These are phyloP conservation scores for Argyrosomus japonicus DNA, from an alignment of 2,113 vertebrate genomes.

Conservation along the genomic window DNA sequence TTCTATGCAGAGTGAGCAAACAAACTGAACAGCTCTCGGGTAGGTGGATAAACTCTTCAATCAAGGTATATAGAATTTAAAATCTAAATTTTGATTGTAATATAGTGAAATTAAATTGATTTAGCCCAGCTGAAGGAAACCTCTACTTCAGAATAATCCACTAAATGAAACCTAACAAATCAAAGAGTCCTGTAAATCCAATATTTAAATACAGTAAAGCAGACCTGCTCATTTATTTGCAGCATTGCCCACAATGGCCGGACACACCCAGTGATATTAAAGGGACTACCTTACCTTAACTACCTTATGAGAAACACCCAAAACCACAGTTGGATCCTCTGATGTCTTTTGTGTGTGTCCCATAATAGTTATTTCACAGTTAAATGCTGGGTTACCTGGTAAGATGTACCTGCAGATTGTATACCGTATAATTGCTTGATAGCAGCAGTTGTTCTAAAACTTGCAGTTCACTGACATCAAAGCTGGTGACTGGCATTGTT, in stretches of 20 bases:
- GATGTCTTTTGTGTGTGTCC: background rate
- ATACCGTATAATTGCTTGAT: background rate
- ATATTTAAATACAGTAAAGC: background rate
- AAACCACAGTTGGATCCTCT: background rate
- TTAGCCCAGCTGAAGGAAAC: background rate
- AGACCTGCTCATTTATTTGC: background rate
- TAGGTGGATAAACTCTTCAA: background rate
- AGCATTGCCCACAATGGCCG: background rate
- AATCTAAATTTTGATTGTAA: background rate
- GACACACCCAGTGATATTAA: background rate
- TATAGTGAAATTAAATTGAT: background rate
- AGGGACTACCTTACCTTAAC: background rate
- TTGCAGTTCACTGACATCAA: background rate
- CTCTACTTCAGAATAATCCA: background rate
- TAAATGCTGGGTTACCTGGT: background rate
- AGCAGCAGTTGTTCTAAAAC: background rate
- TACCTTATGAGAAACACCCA: background rate
- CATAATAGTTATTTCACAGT: background rate
- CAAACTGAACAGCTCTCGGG: no score
- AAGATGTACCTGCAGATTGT: no score
- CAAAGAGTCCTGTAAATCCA: background rate
- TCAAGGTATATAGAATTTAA: background rate
- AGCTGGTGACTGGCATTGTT: background rate
- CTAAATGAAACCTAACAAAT: background rate
- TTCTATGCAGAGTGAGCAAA: no score